Evolutionary conservation across 1,140 invertebrate species (phyloP), one percentile per base, ranked within the genome.

Genomic region (Papilio aristodemus): DNA sequence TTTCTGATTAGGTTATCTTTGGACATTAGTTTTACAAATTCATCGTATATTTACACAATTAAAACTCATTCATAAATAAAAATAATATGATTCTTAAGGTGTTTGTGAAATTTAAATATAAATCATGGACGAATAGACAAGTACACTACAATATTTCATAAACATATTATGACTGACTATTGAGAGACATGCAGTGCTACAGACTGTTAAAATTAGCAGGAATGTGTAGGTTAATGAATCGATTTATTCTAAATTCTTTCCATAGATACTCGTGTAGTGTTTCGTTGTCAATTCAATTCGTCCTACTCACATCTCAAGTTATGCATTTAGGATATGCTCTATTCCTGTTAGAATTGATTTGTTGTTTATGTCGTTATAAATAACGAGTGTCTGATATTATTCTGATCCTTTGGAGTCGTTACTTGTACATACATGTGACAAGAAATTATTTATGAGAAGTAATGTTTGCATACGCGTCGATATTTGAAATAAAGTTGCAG

Each of bases 401-500:
- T 54, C 46, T 46, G 19, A 22, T 19, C 17, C 46, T 22, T 54
- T 54, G 4, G 19, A 11, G 46, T 54, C 10, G 8, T 22, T 46
- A 14, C 9, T 22, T 54, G 46, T 22, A 54, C 46, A 13, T 11
- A 54, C 46, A 13, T 54, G 13, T 22, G 32, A 68, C 22, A 62
- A 39, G 32, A 57, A 63, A 67, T 62, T 80, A 75, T 74, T 80
- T 74, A 80, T 78, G 68, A 68, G 27, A 68, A 78, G 76, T 72
- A 73, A 75, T 71, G 75, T 74, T 78, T 75, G 71, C 71, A 72
- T 68, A 70, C 71, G 66, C 63, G 71, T 78, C 70, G 73, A 71
- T 78, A 75, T 79, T 74, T 54, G 68, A 72, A 79, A 77, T 79
- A 74, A 74, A 80, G 72, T 78, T 74, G 78, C 79, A 41, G 54